Evolutionary conservation across 1,140 invertebrate genomes (phyloP).

Genomic region (Parapsyche elsis): DNA sequence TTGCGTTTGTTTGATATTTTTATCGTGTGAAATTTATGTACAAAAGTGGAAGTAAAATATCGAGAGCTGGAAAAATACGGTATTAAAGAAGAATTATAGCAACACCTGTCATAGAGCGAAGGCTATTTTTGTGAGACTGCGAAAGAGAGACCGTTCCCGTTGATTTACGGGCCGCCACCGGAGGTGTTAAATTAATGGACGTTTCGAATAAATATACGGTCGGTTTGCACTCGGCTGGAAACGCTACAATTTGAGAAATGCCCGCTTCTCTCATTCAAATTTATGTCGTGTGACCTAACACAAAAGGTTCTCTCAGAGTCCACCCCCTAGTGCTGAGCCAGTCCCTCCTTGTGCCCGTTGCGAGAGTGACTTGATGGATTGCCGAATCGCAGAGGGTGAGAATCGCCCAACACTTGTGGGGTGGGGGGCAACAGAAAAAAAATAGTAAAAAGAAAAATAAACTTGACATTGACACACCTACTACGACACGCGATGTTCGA

Average conservation of each 20-base stretch:
- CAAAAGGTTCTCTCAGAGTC: not conserved
- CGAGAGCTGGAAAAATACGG: not conserved
- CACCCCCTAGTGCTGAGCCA: not conserved
- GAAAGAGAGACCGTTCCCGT: not conserved
- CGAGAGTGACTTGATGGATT: slow-evolving; percentile 44
- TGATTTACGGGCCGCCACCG: not conserved
- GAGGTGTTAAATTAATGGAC: slow-evolving; percentile 21
- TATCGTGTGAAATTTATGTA: slow-evolving; percentile 1
- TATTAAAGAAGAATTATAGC: slow-evolving; percentile 9
- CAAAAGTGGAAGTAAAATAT: not conserved
- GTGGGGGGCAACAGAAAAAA: slow-evolving; percentile 29
- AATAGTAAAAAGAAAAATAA: slow-evolving; percentile 36
- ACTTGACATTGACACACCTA: slow-evolving; percentile 54
- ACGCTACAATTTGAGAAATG: not conserved
- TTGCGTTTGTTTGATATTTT: not conserved
- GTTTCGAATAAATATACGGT: slow-evolving; percentile 10
- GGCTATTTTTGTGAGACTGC: slow-evolving; percentile 18
- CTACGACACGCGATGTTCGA: slow-evolving; percentile 15
- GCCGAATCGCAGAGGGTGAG: slow-evolving; percentile 20
- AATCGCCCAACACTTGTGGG: not conserved
- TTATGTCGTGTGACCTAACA: not conserved
- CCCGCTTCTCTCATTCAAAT: slow-evolving; percentile 3
- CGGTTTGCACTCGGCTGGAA: not conserved
- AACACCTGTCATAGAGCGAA: slow-evolving; percentile 1
- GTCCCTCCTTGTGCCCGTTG: not conserved